These are phyloP conservation scores for Ephestia elutella DNA, from an alignment of 1,140 invertebrate species.

Conservation along the genomic window DNA sequence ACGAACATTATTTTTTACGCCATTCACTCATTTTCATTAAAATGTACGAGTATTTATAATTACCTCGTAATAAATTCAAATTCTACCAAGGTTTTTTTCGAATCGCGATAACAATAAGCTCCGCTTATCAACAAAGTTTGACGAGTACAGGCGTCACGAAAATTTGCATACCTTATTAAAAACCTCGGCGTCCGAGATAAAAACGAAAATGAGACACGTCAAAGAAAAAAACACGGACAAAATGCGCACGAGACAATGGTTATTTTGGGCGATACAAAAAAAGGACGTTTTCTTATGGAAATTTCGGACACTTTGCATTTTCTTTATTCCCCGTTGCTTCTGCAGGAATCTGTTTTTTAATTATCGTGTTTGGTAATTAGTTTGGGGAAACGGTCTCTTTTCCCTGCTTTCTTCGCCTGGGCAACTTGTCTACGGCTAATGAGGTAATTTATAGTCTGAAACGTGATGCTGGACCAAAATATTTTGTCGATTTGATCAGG, in stretches of 20 bases:
- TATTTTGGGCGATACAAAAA: conserved; percentile 67
- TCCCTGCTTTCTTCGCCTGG: conserved; percentile 44
- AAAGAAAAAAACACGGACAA: conserved; percentile 53
- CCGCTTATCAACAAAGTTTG: conserved; percentile 32
- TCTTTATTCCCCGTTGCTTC: conserved; percentile 55
- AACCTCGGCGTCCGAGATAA: conserved; percentile 59
- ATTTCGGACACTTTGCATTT: conserved; percentile 71
- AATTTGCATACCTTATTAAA: conserved; percentile 72
- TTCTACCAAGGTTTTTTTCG: not conserved
- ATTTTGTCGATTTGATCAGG: not conserved
- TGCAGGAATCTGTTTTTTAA: conserved; percentile 68
- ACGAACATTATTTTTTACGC: no score
- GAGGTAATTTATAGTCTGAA: conserved; percentile 65
- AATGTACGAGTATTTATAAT: no score
- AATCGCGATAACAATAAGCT: not conserved
- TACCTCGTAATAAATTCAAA: not conserved
- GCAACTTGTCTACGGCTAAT: conserved; percentile 67
- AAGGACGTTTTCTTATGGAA: conserved; percentile 67
- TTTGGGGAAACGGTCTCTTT: conserved; percentile 65
- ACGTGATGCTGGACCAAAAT: not conserved
- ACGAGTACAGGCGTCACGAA: conserved; percentile 32
- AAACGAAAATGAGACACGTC: conserved; percentile 69
- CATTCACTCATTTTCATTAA: no score
- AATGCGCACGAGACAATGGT: conserved; percentile 61
- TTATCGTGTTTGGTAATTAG: conserved; percentile 73